These are phyloP conservation scores for Glyptemys insculpta DNA, from an alignment of 2,797 vertebrate species.

Conservation along the genomic window DNA sequence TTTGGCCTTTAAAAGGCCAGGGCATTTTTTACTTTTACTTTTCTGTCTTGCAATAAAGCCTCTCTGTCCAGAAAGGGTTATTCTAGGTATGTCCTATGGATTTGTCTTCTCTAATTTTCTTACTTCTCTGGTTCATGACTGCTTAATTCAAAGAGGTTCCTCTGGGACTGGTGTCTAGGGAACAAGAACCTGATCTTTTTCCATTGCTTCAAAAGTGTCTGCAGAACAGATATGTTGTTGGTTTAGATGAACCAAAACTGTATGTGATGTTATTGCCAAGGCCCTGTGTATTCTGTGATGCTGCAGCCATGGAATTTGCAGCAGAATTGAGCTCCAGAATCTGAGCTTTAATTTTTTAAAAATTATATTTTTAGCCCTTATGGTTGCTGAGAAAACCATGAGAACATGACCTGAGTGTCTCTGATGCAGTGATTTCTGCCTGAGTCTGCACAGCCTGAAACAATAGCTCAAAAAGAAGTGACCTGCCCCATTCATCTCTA, in stretches of 20 bases:
- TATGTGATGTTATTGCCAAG: neutral
- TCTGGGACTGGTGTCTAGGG: neutral
- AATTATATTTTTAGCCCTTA: conserved; percentile 3
- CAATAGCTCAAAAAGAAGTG: neutral
- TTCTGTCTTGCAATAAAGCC: conserved; percentile 35
- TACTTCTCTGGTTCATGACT: neutral
- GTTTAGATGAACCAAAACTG: neutral
- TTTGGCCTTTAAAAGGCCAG: conserved; percentile 31
- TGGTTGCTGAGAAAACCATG: conserved; percentile 13
- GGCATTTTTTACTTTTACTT: conserved; percentile 64
- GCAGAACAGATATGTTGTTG: neutral
- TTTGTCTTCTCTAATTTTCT: neutral
- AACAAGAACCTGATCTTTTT: neutral
- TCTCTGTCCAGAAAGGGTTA: conserved; percentile 10
- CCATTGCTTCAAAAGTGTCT: neutral
- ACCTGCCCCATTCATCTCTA: conserved; percentile 3
- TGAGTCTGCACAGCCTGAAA: conserved; percentile 21
- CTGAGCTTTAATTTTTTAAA: neutral
- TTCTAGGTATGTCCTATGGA: neutral
- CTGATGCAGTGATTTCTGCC: neutral
- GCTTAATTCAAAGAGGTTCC: neutral
- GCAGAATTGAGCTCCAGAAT: neutral
- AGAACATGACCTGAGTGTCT: neutral
- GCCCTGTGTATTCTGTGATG: neutral
- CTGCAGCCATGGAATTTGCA: neutral